Evolutionary conservation across 2,797 vertebrate genomes (phyloP), one percentile per base, ranked within the genome.

Genomic region (Microcaecilia unicolor): DNA sequence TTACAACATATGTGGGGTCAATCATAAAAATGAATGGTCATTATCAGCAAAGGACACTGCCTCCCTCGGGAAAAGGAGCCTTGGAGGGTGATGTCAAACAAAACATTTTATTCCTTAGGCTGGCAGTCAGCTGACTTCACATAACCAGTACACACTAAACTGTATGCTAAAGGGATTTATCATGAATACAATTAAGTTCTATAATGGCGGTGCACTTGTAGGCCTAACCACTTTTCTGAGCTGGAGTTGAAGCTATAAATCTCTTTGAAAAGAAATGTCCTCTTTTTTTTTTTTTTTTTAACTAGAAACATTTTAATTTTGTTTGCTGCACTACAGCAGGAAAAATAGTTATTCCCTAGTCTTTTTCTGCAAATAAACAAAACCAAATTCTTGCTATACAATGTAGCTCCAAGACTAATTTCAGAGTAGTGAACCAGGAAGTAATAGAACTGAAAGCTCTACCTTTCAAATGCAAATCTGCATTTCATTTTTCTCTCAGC

Each of bases 81-180:
- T 8, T 31, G 45, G 48, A 17, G 41, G 25, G 42, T 13, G 33
- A 63, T 25, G 21, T 13, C 7, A 63, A 63, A 37, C 59, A 30
- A 49, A 51, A 35, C 18, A 51, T 48, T 48, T 31, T 6, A 15
- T 25, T 25, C 3, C 4, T 18, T 28, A 38, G 41, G 46, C 32
- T 31, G 41, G 37, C 28, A 20, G 48, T 59, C 62, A 54, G 51
- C 53, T 57, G 73, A 66, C 50, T 44, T n/a, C 9, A 46, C 27
- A 32, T 49, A 29, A 41, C 25, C 50, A 46, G 53, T n/a, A 35
- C 48, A 38, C 42, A 34, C 35, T 40, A 30, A 40, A 47, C 49
- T 51, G 32, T 48, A 51, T 32, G 49, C 37, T 28, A 37, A 44
- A 47, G 36, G 43, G 53, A 38, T 38, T 38, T 33, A 45, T 38